Evolutionary conservation across 2,888 invertebrate species (phyloP), one percentile per base, ranked within the genome.

Genomic region (Julus scanicus): DNA sequence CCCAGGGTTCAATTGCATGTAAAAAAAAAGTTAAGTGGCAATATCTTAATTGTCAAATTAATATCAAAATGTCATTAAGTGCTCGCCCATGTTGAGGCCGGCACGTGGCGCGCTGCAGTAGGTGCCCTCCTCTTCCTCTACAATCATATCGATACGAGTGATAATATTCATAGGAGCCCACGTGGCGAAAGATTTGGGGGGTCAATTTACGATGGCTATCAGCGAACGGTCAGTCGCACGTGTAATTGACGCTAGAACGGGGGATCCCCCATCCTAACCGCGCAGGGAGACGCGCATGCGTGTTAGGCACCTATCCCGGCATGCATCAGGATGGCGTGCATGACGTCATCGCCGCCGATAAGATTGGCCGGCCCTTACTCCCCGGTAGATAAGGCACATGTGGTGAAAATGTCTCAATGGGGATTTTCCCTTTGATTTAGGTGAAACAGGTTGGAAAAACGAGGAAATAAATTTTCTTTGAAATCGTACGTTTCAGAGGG

Each of bases 41-140:
- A 85, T 85, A 85, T 85, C 85, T 85, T 85, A 85, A 85, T 85
- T 44, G 85, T 44, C 85, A 44, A 85, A 48, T 85, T 85, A 85
- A 85, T 85, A 85, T 85, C 85, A 85, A 85, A 85, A 85, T 85
- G 85, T 85, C 85, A 85, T 85, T 85, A 85, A 39, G 49, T 44
- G 49, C 85, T 49, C 44, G 85, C 85, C 44, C 49, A 85, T 85
- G 85, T 85, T 49, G 85, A 49, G n/a, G 85, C 20, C 11, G 85
- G 44, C 49, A 49, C 49, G 44, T 85, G 85, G 85, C 85, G 49
- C 85, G 44, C 49, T 49, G 49, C 85, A 85, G 85, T 44, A 85
- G 85, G 85, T 49, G 80, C 37, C 80, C 37, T 37, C 80, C 80
- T 80, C 80, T 37, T 80, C 80, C 37, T 80, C 80, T 13, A 37